Evolutionary conservation across 1,140 invertebrate genomes (phyloP), one percentile per base, ranked within the genome.

Genomic region (Manduca sexta): DNA sequence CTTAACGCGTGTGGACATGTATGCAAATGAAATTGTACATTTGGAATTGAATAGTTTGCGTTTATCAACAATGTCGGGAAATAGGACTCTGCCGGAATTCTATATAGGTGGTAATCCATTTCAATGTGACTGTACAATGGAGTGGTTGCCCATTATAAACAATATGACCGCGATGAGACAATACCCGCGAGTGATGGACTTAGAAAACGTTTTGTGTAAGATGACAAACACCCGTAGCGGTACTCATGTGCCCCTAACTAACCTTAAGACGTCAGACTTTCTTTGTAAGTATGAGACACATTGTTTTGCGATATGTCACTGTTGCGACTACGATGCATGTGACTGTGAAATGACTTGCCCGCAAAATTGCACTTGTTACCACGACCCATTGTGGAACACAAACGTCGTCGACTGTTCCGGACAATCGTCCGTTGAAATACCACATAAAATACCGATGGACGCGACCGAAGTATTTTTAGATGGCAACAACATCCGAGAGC

Each of bases 261-360:
- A 83, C 57, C 77, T 84, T 38, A 90, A 91, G 52, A 88, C 93
- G 1, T 91, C 93, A 62, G 93, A 97, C 66, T 97, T 97, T 83
- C 88, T 98, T 56, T 98, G 96, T 77, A 91, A 91, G 45, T 98
- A 98, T 85, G 92, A 94, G 62, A 94, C 94, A 29, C 96, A 97
- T 82, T 97, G 96, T 86, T 97, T 97, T 81, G 93, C 95, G 12
- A 84, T 97, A 38, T 98, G 96, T 72, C 94, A 96, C 64, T 98
- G 96, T 83, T 97, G 96, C 73, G 95, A 97, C 64, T 97, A 96
- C 74, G 95, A 97, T 74, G 95, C 95, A 39, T 98, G 96, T 80
- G 96, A 97, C 80, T 97, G 96, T 83, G 94, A 97, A 85, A 97
- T 97, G 95, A 96, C 93, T 2, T 98, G 95, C 68, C 96, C 96